Conservation (phyloP, 2,113 vertebrate species). For the Mola mola region DNA sequence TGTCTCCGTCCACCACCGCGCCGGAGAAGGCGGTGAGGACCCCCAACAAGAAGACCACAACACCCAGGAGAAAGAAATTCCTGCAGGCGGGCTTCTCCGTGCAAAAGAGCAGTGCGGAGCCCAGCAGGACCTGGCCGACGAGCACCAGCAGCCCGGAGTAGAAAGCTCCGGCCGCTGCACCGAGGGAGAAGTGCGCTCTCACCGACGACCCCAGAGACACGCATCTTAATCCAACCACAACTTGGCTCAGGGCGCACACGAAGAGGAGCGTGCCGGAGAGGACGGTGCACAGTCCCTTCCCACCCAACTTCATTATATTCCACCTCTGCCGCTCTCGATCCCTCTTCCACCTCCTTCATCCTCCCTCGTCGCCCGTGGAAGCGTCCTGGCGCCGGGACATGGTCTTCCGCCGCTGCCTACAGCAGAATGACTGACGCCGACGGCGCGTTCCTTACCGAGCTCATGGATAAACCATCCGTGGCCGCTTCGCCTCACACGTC, state of each 20-base stretch:
- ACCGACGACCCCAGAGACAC: conserved; percentile 90
- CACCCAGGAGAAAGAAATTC: conserved; percentile 91
- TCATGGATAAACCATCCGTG: too few species aligned
- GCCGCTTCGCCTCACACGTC: too few species aligned
- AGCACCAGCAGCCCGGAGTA: conserved; percentile 92
- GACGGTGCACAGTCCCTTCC: conserved; percentile 93
- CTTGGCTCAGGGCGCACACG: conserved; percentile 92
- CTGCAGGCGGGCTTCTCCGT: conserved; percentile 84
- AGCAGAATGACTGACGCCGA: conserved; percentile 49
- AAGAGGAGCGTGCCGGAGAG: conserved; percentile 93
- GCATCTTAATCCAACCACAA: conserved; percentile 92
- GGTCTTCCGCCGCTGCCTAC: conserved; percentile 75
- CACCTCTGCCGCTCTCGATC: conserved; percentile 84
- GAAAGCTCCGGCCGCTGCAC: conserved; percentile 90
- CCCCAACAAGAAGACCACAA: conserved; percentile 91
- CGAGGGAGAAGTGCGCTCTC: conserved; percentile 89
- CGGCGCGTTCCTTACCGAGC: too few species aligned
- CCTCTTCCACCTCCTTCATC: conserved; percentile 86
- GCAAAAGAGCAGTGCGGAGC: conserved; percentile 88
- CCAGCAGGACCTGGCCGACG: conserved; percentile 88
- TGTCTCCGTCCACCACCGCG: conserved; percentile 95
- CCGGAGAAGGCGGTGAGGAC: conserved; percentile 94
- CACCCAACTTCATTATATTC: conserved; percentile 97
- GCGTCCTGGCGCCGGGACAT: conserved; percentile 79
- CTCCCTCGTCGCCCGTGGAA: conserved; percentile 85